Conservation (phyloP, 1,140 invertebrate species). For the Euwallacea fornicatus region DNA sequence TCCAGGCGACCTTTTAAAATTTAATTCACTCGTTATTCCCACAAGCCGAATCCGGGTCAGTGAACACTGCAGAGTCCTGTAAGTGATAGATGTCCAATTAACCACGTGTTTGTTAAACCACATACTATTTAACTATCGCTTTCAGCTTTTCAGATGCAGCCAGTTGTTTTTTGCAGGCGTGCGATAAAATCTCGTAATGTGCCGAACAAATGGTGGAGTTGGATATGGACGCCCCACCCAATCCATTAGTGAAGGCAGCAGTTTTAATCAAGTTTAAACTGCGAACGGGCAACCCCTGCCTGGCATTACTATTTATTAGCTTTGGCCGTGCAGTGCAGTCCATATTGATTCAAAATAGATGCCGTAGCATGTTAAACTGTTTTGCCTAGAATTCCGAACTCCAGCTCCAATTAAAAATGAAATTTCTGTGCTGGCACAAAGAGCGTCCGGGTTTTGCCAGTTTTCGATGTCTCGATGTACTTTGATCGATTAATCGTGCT, state of each 20-base stretch:
- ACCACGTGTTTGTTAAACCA: slow-evolving; percentile 1
- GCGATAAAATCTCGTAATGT: too few species aligned
- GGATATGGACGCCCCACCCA: background rate
- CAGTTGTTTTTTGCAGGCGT: too few species aligned
- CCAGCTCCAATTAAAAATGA: slow-evolving; percentile 10
- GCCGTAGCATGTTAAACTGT: slow-evolving; percentile 12
- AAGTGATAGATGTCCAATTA: slow-evolving; percentile 5
- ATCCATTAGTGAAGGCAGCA: slow-evolving; percentile 17
- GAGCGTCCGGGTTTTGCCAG: too few species aligned
- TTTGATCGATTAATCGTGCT: too few species aligned
- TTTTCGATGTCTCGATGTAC: too few species aligned
- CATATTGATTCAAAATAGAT: slow-evolving; percentile 26
- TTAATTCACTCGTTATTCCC: slow-evolving; percentile 6
- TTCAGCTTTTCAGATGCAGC: too few species aligned
- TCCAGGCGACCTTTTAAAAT: slow-evolving; percentile 5
- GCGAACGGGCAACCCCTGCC: slow-evolving; percentile 17
- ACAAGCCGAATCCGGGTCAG: background rate
- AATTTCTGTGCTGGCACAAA: background rate
- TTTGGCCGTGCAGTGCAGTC: slow-evolving; percentile 14
- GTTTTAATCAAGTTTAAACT: slow-evolving; percentile 27
- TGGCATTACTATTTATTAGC: slow-evolving; percentile 26
- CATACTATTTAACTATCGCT: background rate
- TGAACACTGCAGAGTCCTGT: slow-evolving; percentile 3
- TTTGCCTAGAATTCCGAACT: slow-evolving; percentile 2
- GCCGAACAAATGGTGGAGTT: too few species aligned